These are phyloP conservation scores for Neodiprion pinetum DNA, from an alignment of 1,140 invertebrate genomes.

Conservation along the genomic window DNA sequence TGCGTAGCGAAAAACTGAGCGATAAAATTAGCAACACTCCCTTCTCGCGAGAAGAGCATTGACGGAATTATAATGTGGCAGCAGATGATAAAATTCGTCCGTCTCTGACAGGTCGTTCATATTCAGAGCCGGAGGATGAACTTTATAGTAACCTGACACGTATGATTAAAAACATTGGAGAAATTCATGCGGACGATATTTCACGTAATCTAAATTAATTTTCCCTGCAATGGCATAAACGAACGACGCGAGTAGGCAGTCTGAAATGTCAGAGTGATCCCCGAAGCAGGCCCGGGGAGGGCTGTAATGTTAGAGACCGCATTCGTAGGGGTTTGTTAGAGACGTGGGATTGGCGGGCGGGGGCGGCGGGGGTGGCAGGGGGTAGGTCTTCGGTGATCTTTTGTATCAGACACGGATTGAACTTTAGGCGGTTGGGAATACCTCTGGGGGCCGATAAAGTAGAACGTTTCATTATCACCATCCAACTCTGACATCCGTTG, in stretches of 20 bases:
- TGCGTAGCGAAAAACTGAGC: too few species aligned
- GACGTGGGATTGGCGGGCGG: not conserved
- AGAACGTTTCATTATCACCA: constrained; percentile 44
- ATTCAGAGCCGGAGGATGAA: not conserved
- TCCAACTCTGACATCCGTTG: constrained; percentile 25
- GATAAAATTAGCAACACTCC: too few species aligned
- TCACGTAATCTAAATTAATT: constrained; percentile 6
- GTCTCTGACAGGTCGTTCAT: not conserved
- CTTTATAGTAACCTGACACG: constrained; percentile 5
- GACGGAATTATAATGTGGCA: too few species aligned
- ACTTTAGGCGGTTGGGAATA: constrained; percentile 36
- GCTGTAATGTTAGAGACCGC: constrained; percentile 13
- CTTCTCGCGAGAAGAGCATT: too few species aligned
- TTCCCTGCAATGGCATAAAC: not conserved
- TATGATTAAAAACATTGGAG: constrained; percentile 1
- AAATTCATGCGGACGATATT: not conserved
- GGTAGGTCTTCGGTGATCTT: constrained; percentile 36
- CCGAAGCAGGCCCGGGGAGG: not conserved
- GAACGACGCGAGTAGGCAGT: not conserved
- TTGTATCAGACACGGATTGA: constrained; percentile 41
- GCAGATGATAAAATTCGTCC: not conserved
- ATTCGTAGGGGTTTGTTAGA: constrained; percentile 12
- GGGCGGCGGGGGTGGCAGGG: not conserved
- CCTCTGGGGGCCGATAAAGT: constrained; percentile 40
- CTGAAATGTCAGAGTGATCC: constrained; percentile 13